These are phyloP conservation scores for Apomyelois bistriatella DNA, from an alignment of 2,888 invertebrate genomes.

Conservation along the genomic window DNA sequence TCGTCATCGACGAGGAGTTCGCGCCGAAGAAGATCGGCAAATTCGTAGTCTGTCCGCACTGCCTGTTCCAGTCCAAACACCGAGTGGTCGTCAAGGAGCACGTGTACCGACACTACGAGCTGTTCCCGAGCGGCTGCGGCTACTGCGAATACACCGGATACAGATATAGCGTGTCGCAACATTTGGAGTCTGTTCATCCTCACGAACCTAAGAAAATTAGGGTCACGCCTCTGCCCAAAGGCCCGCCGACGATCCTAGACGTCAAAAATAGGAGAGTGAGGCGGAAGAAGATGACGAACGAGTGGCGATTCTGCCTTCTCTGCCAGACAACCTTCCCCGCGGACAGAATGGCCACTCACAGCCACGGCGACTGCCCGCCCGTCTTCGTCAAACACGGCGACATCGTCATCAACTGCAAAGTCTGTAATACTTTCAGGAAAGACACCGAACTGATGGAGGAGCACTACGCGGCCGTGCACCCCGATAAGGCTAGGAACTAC, in stretches of 20 bases:
- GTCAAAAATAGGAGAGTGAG: slow-evolving; percentile 1
- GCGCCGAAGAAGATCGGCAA: slow-evolving; percentile 20
- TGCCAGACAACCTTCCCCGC: slow-evolving; percentile 46
- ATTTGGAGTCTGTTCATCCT: slow-evolving; percentile 47
- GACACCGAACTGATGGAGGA: slow-evolving; percentile 41
- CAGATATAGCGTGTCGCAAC: slow-evolving; percentile 40
- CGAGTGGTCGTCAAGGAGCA: slow-evolving; percentile 52
- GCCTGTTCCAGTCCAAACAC: slow-evolving; percentile 34
- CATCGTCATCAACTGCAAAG: slow-evolving; percentile 64
- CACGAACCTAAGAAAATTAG: slow-evolving; percentile 23
- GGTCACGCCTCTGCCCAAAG: slow-evolving; percentile 29
- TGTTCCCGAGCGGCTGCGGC: slow-evolving; percentile 62
- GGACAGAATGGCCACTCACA: slow-evolving; percentile 32
- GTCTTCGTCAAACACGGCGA: slow-evolving; percentile 51
- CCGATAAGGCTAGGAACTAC: neutral
- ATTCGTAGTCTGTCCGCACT: slow-evolving; percentile 43
- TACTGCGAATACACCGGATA: slow-evolving; percentile 53
- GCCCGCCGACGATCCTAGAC: slow-evolving; percentile 21
- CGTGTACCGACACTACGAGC: slow-evolving; percentile 62
- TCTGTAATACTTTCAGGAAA: slow-evolving; percentile 53
- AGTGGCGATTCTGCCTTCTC: slow-evolving; percentile 43
- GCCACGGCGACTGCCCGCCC: slow-evolving; percentile 35
- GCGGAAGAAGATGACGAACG: slow-evolving; percentile 16
- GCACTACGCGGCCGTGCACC: slow-evolving; percentile 43
- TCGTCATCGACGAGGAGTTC: slow-evolving; percentile 45